A percentile compares a stretch with the other conserved stretches of the same genome.
phyloP scores from a whole-genome alignment of 1,140 invertebrate species.

The Littorina saxatilis region DNA sequence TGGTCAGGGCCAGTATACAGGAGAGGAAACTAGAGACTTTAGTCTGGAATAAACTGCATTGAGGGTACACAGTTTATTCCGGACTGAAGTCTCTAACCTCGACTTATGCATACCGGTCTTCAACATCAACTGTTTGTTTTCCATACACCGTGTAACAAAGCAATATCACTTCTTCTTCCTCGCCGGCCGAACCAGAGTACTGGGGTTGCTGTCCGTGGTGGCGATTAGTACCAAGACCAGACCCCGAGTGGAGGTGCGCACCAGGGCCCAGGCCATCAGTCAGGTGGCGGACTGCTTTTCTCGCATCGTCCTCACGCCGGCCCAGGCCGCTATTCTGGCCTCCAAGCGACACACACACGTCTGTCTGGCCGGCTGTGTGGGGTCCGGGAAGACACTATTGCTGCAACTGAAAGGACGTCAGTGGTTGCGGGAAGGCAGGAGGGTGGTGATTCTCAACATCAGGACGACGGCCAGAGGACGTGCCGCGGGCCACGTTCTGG shows the following conservation, averaged over 20 bases:
- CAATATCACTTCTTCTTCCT: not conserved
- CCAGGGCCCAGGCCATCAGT: conserved; percentile 4
- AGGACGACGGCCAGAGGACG: not conserved
- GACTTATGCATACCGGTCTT: no score
- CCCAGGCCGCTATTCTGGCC: conserved; percentile 9
- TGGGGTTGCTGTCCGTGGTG: conserved; percentile 5
- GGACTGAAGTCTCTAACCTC: no score
- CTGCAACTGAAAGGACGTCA: conserved; percentile 21
- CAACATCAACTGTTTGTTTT: not conserved
- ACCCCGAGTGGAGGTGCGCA: conserved; percentile 20
- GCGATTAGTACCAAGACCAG: not conserved
- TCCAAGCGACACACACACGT: not conserved
- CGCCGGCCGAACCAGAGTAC: not conserved
- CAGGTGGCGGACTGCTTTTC: not conserved
- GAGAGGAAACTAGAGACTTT: no score
- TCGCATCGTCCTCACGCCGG: conserved; percentile 1
- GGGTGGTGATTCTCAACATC: conserved; percentile 15
- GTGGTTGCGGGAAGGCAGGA: conserved; percentile 1
- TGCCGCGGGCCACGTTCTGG: not conserved
- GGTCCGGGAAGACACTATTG: not conserved
- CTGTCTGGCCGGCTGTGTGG: not conserved
- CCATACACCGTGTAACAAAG: not conserved
- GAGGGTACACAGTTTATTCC: no score
- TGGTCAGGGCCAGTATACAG: no score
- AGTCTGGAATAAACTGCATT: no score